Evolutionary conservation across 2,113 vertebrate species (phyloP).

Genomic region (Dolichotis patagonum): DNA sequence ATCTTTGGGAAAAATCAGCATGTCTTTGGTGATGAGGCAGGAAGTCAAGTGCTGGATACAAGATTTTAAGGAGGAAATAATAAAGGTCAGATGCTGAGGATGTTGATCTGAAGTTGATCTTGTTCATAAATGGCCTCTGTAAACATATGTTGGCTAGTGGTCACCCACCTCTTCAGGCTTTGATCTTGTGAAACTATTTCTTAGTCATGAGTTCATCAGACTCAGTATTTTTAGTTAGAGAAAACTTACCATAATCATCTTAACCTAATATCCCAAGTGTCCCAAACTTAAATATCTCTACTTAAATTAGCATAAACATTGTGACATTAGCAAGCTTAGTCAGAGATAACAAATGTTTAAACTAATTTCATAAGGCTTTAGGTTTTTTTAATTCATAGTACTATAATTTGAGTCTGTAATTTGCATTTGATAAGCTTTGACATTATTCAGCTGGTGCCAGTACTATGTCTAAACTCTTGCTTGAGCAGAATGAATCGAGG

Average conservation of each 20-base stretch:
- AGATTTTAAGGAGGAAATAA: conserved; percentile 14
- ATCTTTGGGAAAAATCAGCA: conserved; percentile 57
- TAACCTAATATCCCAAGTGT: background rate
- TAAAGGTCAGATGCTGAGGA: conserved; percentile 62
- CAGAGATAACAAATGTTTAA: conserved; percentile 3
- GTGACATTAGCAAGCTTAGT: conserved; percentile 10
- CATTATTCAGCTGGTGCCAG: background rate
- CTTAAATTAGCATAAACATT: conserved; percentile 26
- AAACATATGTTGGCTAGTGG: conserved; percentile 41
- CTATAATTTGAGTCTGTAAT: background rate
- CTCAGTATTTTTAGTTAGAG: background rate
- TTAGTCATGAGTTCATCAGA: background rate
- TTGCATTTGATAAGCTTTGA: background rate
- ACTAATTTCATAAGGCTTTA: background rate
- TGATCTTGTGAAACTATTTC: background rate
- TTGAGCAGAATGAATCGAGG: background rate
- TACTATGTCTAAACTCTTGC: background rate
- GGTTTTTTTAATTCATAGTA: background rate
- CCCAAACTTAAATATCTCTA: conserved; percentile 28
- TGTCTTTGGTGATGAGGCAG: conserved; percentile 24
- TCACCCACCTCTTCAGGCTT: background rate
- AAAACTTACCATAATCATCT: background rate
- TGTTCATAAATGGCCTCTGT: conserved; percentile 56
- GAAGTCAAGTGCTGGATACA: background rate
- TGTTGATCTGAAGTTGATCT: conserved; percentile 61